phyloP scores from a whole-genome alignment of 2,797 vertebrate genomes.

The Moxostoma hubbsi region DNA sequence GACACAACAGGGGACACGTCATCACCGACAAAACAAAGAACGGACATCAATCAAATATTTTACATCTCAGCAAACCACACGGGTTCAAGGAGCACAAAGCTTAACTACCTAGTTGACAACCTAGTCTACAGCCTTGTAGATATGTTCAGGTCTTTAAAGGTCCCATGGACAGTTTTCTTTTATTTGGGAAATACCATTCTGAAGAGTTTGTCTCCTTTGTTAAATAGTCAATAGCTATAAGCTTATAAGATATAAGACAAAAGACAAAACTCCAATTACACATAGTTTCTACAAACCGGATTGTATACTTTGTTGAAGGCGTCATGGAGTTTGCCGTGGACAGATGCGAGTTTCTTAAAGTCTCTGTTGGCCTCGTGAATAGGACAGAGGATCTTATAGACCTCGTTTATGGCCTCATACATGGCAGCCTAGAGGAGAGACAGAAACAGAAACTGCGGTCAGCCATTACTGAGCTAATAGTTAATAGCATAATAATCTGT shows the following conservation, averaged over 20 bases:
- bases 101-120: no score
- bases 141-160: no score
- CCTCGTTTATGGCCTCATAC: slow-evolving; percentile 93
- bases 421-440: slow-evolving; percentile 81
- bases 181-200: no score
- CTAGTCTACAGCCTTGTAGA: no score
- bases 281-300: slow-evolving; percentile 72
- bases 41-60: slow-evolving; percentile 19
- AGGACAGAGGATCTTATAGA: slow-evolving; percentile 91
- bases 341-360: slow-evolving; percentile 86
- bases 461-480: background rate
- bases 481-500: slow-evolving; percentile 1
- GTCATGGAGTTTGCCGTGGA: slow-evolving; percentile 91
- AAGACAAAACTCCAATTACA: no score
- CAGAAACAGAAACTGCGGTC: background rate
- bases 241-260: no score
- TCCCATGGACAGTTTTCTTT: no score
- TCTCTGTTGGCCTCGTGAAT: slow-evolving; percentile 92
- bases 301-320: slow-evolving; percentile 92
- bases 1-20: slow-evolving; percentile 13
- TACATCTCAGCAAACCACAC: slow-evolving; percentile 20
- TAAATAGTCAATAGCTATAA: no score
- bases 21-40: slow-evolving; percentile 40
- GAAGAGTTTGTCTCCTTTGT: no score
- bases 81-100: background rate